phyloP scores from a whole-genome alignment of 2,888 invertebrate genomes.

The Dryomyza anilis region DNA sequence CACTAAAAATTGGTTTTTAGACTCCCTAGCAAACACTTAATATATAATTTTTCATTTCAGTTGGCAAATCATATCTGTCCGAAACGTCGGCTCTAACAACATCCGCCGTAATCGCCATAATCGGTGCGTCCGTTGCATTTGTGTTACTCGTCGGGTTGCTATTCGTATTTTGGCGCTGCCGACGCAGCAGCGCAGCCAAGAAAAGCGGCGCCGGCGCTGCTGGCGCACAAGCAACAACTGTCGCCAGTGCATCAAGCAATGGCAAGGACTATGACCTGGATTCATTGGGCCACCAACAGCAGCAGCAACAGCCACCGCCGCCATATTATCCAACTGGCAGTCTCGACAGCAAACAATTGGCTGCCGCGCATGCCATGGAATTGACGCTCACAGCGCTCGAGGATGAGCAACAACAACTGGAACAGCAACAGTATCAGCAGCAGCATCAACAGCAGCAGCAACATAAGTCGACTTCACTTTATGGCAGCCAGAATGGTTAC shows the following conservation, averaged over 20 bases:
- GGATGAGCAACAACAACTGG: slow-evolving; percentile 48
- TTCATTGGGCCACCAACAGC: slow-evolving; percentile 26
- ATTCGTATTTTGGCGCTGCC: slow-evolving; percentile 50
- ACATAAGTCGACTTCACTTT: slow-evolving; percentile 36
- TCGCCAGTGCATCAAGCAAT: slow-evolving; percentile 9
- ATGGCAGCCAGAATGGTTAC: slow-evolving; percentile 49
- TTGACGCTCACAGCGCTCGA: slow-evolving; percentile 51
- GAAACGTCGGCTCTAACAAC: slow-evolving; percentile 49
- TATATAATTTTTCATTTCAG: slow-evolving; percentile 40
- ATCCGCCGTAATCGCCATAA: slow-evolving; percentile 51
- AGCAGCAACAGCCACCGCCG: slow-evolving; percentile 42
- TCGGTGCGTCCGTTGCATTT: slow-evolving; percentile 48
- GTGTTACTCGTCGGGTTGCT: slow-evolving; percentile 44
- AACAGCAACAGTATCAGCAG: slow-evolving; percentile 34
- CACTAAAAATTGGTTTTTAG: too few species aligned
- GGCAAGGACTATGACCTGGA: slow-evolving; percentile 52
- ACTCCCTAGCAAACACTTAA: neutral
- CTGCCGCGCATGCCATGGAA: slow-evolving; percentile 48
- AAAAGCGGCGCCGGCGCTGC: slow-evolving; percentile 24
- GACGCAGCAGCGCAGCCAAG: slow-evolving; percentile 46
- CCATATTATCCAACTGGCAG: slow-evolving; percentile 52
- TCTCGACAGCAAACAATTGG: slow-evolving; percentile 51
- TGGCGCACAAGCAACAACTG: neutral
- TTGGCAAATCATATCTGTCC: slow-evolving; percentile 53
- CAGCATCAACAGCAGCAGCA: slow-evolving; percentile 36